These are phyloP conservation scores for Papilio demoleus DNA, from an alignment of 2,888 invertebrate genomes.

Conservation along the genomic window DNA sequence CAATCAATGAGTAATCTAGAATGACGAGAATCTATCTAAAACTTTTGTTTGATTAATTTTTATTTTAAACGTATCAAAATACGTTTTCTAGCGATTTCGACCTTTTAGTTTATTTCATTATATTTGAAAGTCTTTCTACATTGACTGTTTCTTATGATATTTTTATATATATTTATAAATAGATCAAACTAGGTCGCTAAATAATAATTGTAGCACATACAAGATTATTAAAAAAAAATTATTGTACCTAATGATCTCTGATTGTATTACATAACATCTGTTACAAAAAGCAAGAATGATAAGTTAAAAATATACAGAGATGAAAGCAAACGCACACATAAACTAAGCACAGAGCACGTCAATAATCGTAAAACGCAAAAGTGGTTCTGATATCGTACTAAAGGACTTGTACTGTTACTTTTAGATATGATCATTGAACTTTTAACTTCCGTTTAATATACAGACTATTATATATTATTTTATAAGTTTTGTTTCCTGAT, in stretches of 20 bases:
- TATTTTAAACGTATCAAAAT: not conserved
- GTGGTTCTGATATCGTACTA: slow-evolving; percentile 59
- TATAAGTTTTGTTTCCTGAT: not conserved
- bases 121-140: no score
- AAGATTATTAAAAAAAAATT: not conserved
- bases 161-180: no score
- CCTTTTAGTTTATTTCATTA: no score
- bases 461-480: not conserved
- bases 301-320: slow-evolving; percentile 56
- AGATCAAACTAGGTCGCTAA: no score
- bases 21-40: slow-evolving; percentile 8
- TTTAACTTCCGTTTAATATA: slow-evolving; percentile 24
- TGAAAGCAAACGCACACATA: slow-evolving; percentile 57
- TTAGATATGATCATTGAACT: slow-evolving; percentile 63
- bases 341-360: slow-evolving; percentile 64
- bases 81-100: not conserved
- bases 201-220: not conserved
- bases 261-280: slow-evolving; percentile 39
- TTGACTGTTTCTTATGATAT: no score
- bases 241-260: not conserved
- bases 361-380: slow-evolving; percentile 65
- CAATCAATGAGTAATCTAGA: slow-evolving; percentile 49
- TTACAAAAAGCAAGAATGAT: slow-evolving; percentile 46
- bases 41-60: not conserved
- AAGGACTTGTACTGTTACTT: slow-evolving; percentile 50